Conservation (phyloP, 23 tunicate genomes). For the Corella eumyota region DNA sequence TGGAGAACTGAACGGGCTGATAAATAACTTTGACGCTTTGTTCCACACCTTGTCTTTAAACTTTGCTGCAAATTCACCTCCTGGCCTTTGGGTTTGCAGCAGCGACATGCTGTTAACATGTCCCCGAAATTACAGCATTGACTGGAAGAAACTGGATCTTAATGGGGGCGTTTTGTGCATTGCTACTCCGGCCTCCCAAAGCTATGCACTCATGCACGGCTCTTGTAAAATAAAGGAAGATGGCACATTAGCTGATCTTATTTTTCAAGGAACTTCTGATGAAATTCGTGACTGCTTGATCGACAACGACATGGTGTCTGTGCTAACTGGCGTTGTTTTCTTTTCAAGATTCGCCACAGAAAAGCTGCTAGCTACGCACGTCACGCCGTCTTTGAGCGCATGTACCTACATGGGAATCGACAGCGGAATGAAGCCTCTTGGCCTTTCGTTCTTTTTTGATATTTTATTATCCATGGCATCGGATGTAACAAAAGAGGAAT, state of each 20-base stretch:
- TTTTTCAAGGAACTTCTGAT: constrained; percentile 51
- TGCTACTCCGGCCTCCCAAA: constrained; percentile 35
- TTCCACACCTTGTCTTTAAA: constrained; percentile 26
- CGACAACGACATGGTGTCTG: constrained; percentile 13
- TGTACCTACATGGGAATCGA: constrained; percentile 88
- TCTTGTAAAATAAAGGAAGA: constrained; percentile 47
- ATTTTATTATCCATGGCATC: constrained; percentile 62
- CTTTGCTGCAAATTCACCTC: constrained; percentile 47
- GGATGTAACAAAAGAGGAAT: constrained; percentile 46
- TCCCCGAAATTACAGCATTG: constrained; percentile 19
- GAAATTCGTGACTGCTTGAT: constrained; percentile 3
- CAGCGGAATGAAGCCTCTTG: constrained; percentile 65
- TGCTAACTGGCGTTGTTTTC: constrained; percentile 77
- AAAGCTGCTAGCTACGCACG: constrained; percentile 58
- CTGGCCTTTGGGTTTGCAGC: constrained; percentile 92
- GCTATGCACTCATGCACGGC: constrained; percentile 73
- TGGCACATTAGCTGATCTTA: constrained; percentile 23
- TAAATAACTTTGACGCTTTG: constrained; percentile 78
- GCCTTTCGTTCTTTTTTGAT: constrained; percentile 80
- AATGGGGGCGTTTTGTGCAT: constrained; percentile 50
- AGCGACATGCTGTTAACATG: constrained; percentile 68
- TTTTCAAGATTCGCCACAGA: constrained; percentile 66
- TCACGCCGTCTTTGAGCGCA: constrained; percentile 60
- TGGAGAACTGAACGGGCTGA: constrained; percentile 25
- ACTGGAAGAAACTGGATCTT: constrained; percentile 22